These are phyloP conservation scores for Amia ocellicauda DNA, from an alignment of 2,113 vertebrate genomes.

Conservation along the genomic window DNA sequence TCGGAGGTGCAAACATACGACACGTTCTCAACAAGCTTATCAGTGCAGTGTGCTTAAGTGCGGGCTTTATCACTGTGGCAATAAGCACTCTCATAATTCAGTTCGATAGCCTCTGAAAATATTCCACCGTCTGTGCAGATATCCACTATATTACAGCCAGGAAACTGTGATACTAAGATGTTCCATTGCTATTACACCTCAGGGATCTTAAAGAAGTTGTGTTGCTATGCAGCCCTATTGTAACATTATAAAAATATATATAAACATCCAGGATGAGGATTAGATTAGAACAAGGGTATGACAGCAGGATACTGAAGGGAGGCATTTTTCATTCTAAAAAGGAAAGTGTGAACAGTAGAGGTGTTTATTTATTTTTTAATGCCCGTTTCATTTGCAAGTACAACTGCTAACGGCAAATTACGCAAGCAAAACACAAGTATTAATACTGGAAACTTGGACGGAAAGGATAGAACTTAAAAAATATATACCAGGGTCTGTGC, in stretches of 20 bases:
- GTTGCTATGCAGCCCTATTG: neutral
- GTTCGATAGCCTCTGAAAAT: neutral
- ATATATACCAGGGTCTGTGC: too few species aligned
- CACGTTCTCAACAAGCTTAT: neutral
- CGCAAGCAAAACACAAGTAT: too few species aligned
- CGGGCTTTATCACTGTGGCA: conserved; percentile 1
- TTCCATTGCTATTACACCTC: neutral
- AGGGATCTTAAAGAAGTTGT: neutral
- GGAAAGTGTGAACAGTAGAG: too few species aligned
- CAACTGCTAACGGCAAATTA: too few species aligned
- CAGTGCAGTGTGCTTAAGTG: neutral
- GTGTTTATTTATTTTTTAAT: too few species aligned
- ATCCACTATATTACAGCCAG: neutral
- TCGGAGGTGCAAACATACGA: too few species aligned
- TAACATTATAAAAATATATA: neutral
- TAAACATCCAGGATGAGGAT: neutral
- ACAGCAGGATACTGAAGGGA: too few species aligned
- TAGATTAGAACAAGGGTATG: too few species aligned
- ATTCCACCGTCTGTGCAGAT: neutral
- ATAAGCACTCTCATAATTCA: neutral
- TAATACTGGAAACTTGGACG: too few species aligned
- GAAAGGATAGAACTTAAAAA: too few species aligned
- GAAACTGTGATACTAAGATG: conserved; percentile 6
- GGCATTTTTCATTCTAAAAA: too few species aligned
- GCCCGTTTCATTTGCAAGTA: too few species aligned